Evolutionary conservation across 2,797 vertebrate genomes (phyloP).

Genomic region (Coregonus sp.): DNA sequence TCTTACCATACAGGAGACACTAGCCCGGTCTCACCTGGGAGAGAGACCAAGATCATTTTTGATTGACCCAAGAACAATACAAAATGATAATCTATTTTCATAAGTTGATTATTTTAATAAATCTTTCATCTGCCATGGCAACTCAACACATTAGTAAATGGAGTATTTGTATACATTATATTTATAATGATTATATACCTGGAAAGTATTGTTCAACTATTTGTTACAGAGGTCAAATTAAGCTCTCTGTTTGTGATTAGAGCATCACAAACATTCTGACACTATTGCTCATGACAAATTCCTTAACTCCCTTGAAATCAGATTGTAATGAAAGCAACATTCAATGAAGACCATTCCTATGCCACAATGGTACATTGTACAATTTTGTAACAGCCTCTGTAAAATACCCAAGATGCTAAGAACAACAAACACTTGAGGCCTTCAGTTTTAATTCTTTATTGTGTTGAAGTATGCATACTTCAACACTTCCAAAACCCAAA

Average conservation of each 20-base stretch:
- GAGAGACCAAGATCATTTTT: constrained; percentile 5
- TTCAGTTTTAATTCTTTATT: neutral
- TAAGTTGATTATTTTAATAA: constrained; percentile 4
- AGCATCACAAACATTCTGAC: neutral
- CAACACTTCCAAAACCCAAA: neutral
- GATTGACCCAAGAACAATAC: constrained; percentile 3
- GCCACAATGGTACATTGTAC: neutral
- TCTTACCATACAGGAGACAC: neutral
- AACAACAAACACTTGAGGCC: neutral
- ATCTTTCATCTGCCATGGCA: neutral
- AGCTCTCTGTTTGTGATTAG: neutral
- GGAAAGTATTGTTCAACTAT: too few relatives aligned
- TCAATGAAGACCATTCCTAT: neutral
- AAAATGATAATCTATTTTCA: neutral
- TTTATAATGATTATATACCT: too few relatives aligned
- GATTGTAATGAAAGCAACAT: neutral
- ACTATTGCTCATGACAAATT: neutral
- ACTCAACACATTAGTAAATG: neutral
- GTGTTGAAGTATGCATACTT: neutral
- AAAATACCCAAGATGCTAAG: neutral
- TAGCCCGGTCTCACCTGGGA: neutral
- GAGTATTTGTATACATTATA: too few relatives aligned
- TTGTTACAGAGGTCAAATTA: too few relatives aligned
- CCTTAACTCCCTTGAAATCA: neutral
- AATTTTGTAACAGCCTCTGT: neutral